These are phyloP conservation scores for Reticulitermes speratus DNA, from an alignment of 1,140 invertebrate species.

Conservation along the genomic window DNA sequence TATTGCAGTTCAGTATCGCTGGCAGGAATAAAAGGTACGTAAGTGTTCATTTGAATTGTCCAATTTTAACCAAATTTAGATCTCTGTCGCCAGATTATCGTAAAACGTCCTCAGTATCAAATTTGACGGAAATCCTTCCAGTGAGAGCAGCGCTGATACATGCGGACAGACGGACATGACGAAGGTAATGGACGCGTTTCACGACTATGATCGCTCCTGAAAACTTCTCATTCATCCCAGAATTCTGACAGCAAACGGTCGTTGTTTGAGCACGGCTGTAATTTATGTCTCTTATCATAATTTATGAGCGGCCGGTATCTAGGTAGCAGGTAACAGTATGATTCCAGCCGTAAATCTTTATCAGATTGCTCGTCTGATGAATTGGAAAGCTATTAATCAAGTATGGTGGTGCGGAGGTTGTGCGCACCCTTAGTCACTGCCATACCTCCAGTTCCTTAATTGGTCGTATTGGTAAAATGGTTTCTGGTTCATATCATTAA, in stretches of 20 bases:
- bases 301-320: not conserved
- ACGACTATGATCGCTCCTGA: too few relatives aligned
- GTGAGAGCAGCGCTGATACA: too few relatives aligned
- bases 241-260: not conserved
- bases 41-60: too few relatives aligned
- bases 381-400: conserved; percentile 10
- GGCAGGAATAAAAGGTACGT: too few relatives aligned
- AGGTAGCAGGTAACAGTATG: not conserved
- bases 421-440: not conserved
- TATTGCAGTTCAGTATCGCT: too few relatives aligned
- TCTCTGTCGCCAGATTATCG: too few relatives aligned
- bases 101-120: too few relatives aligned
- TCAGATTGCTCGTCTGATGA: not conserved
- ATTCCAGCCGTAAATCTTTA: not conserved
- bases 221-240: not conserved
- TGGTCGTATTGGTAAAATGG: not conserved
- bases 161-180: too few relatives aligned
- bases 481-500: not conserved
- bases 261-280: not conserved
- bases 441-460: not conserved
- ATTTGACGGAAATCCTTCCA: too few relatives aligned
- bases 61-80: too few relatives aligned
- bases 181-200: too few relatives aligned
- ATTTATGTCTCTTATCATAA: not conserved
- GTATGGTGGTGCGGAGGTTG: not conserved